Base-by-base conservation (phyloP, 2,888 invertebrate genomes). In the Caenorhabditis uteleia region DNA sequence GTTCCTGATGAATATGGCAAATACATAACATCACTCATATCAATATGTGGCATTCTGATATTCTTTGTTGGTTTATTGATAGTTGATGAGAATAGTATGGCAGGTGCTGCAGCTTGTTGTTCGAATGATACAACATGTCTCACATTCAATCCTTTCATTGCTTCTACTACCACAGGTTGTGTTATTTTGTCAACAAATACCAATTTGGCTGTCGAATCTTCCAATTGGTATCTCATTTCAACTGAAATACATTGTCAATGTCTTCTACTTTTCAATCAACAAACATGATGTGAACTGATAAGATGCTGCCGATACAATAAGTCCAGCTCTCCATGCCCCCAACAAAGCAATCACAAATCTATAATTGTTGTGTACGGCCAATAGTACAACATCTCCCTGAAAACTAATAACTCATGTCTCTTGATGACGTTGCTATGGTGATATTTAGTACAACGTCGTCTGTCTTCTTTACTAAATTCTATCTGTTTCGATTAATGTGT, bases 1-100 rank as follows among this genome's bases (percentile, higher is more conserved):
- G 77, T 77, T 27, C 77, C 77, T 12, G 67, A 67, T 1, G 75
- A 75, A 46, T 77, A 77, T 16, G 77, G 77, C 26, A 77, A 57
- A 8, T 64, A 50, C 14, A 72, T 34, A 10, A 77, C 45, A 47
- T 77, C 77, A 26, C 64, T 57, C 2, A 57, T 34, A 34, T 72
- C 70, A 14, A 76, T 61, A 14, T 49, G 23, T 1, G 64, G 64
- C 57, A 58, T 57, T 46, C 14, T 40, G 2, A 57, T 16, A n/a
- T 53, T 56, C 16, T 34, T 7, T n/a, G n/a, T 7, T n/a, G 8
- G 8, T 34, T 34, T 34, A n/a, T 34, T 7, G 0, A 50, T 45
- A 21, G 45, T 38, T 0, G 57, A 23, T 2, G 57, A 50, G 16
- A 58, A 46, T 2, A 50, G 46, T n/a, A 50, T 16, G 7, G 50